Conservation (phyloP, 1,140 invertebrate species). For the Wiebesia pumilae region DNA sequence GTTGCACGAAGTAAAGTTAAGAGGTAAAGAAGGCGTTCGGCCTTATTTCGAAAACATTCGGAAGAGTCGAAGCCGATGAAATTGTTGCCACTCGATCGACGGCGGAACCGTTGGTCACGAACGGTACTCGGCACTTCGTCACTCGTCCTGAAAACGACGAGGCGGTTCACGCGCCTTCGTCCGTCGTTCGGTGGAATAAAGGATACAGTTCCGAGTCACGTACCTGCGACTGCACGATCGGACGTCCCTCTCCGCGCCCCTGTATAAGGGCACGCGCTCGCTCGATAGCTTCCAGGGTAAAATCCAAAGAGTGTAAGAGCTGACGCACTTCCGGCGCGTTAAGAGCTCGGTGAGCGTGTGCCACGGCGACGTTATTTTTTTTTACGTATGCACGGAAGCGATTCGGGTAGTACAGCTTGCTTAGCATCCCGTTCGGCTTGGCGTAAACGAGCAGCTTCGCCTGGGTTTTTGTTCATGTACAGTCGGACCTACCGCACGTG, state of each 20-base stretch:
- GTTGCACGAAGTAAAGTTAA: no score
- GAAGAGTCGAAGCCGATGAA: no score
- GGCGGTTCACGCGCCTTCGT: not conserved
- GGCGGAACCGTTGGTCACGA: not conserved
- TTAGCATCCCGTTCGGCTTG: slow-evolving; percentile 32
- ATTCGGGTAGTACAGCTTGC: slow-evolving; percentile 39
- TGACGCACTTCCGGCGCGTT: slow-evolving; percentile 51
- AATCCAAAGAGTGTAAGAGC: not conserved
- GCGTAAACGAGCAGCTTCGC: slow-evolving; percentile 30
- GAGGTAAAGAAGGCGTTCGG: no score
- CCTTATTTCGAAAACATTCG: no score
- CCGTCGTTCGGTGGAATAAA: slow-evolving; percentile 13
- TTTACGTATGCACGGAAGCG: slow-evolving; percentile 51
- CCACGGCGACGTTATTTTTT: not conserved
- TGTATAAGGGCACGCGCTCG: slow-evolving; percentile 41
- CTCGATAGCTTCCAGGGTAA: not conserved
- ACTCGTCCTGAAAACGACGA: not conserved
- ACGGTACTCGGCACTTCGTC: slow-evolving; percentile 15
- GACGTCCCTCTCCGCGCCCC: not conserved
- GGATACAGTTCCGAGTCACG: slow-evolving; percentile 48
- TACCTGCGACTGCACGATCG: not conserved
- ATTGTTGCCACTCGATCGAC: not conserved
- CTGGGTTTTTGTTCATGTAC: slow-evolving; percentile 28
- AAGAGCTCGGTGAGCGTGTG: not conserved
- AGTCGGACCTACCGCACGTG: slow-evolving; percentile 31